Base-by-base conservation (phyloP, 2,888 invertebrate genomes). In the Heliconius ismenius region DNA sequence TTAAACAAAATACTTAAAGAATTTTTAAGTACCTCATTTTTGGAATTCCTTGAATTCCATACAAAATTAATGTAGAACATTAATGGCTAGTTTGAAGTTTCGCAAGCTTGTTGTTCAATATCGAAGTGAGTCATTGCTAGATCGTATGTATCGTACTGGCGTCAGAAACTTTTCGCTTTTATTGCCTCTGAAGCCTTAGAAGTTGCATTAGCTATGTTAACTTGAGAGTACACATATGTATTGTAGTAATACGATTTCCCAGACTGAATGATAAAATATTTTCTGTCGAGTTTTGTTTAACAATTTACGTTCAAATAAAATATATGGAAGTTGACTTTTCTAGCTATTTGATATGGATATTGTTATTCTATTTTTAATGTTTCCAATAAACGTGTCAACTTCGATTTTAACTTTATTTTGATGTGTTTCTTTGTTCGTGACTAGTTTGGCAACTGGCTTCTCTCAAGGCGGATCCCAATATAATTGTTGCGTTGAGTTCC, bases 121-220 rank as follows among this genome's bases (percentile, higher is more conserved):
- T 85, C 79, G 82, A 77, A 79, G 86, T 90, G 90, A 91, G 83
- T 90, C 90, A 90, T 83, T 81, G 80, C 83, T 80, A 84, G 85
- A 89, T 84, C 85, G 86, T 87, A 87, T 85, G 84, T 87, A 86
- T 86, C 85, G 85, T 84, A 82, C 83, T 83, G 79, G 82, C 81
- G 80, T 73, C 54, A 75, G 80, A 81, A 86, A 88, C 85, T 88
- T 88, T 84, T 80, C 80, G 83, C 84, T 83, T 88, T 90, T 90
- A 89, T 88, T 88, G 85, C 87, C 84, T 83, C 82, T 76, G 86
- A 90, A 90, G 85, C 88, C 88, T 86, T 89, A 87, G 84, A 89
- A 89, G 85, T 85, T 79, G 84, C 85, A 84, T 84, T 85, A 85
- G 84, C 79, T 82, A 78, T 79, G 73, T 76, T 74, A 74, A 78